Percentiles rank a stretch among this genome's conserved stretches.
These are phyloP conservation scores for Entelurus aequoreus DNA, from an alignment of 2,113 vertebrate genomes.

Conservation along the genomic window DNA sequence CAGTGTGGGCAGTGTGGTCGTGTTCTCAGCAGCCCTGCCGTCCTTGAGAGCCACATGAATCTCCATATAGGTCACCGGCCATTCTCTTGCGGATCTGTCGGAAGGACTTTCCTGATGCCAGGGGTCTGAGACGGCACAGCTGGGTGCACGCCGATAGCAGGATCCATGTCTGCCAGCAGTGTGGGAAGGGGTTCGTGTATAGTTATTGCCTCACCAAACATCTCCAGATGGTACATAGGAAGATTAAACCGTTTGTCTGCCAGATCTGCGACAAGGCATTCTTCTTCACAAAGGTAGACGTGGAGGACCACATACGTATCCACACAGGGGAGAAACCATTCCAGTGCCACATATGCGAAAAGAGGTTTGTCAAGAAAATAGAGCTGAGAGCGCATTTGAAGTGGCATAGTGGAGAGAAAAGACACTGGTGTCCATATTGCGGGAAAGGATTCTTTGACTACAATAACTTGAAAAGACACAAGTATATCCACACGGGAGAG, in stretches of 20 bases:
- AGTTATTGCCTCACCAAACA: conserved; percentile 66
- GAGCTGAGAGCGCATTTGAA: conserved; percentile 75
- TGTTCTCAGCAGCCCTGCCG: conserved; percentile 55
- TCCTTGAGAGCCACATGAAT: conserved; percentile 62
- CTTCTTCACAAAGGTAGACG: conserved; percentile 58
- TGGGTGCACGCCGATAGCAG: conserved; percentile 62
- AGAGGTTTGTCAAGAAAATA: conserved; percentile 71
- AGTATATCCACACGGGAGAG: conserved; percentile 75
- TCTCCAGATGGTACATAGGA: conserved; percentile 60
- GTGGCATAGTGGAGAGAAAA: conserved; percentile 70
- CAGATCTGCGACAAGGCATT: conserved; percentile 65
- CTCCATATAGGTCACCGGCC: conserved; percentile 58
- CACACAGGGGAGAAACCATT: conserved; percentile 81
- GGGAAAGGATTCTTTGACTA: conserved; percentile 78
- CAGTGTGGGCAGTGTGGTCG: conserved; percentile 68
- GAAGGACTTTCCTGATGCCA: conserved; percentile 60
- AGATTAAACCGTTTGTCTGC: conserved; percentile 65
- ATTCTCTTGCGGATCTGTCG: conserved; percentile 61
- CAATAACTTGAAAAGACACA: conserved; percentile 78
- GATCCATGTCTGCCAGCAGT: conserved; percentile 62
- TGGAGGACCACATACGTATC: conserved; percentile 71
- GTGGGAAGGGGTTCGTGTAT: conserved; percentile 71
- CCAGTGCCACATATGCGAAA: conserved; percentile 74
- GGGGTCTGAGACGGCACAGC: conserved; percentile 59
- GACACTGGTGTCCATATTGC: conserved; percentile 72